These are phyloP conservation scores for Meandrusa payeni DNA, from an alignment of 2,888 invertebrate species.

Conservation along the genomic window DNA sequence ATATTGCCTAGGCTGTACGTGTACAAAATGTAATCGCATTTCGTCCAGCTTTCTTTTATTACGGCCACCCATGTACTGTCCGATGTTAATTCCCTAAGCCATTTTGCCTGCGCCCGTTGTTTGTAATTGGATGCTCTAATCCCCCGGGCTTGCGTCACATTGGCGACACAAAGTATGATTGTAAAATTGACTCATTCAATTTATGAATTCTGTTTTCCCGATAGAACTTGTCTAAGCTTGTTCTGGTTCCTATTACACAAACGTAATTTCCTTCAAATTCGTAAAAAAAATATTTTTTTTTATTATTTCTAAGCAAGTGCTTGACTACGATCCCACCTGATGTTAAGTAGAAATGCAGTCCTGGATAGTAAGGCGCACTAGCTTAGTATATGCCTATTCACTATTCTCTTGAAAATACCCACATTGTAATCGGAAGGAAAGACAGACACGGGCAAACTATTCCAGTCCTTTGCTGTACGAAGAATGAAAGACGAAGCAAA, in stretches of 20 bases:
- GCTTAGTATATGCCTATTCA: too few species aligned
- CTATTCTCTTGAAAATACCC: too few species aligned
- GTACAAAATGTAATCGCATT: constrained; percentile 17
- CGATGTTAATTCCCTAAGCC: constrained; percentile 22
- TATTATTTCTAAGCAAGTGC: too few species aligned
- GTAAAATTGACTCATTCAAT: constrained; percentile 11
- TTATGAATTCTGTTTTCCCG: not conserved
- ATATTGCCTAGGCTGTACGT: not conserved
- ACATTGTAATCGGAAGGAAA: too few species aligned
- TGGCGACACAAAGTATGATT: constrained; percentile 11
- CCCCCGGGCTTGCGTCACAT: constrained; percentile 7
- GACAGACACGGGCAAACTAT: too few species aligned
- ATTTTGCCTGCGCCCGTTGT: constrained; percentile 21
- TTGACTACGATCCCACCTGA: too few species aligned
- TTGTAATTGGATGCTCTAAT: constrained; percentile 24
- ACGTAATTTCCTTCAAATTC: too few species aligned
- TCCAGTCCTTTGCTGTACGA: too few species aligned
- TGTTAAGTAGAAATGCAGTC: too few species aligned
- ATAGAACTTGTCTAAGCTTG: not conserved
- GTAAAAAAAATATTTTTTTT: too few species aligned
- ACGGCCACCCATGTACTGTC: constrained; percentile 18
- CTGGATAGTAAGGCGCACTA: too few species aligned
- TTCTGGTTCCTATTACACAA: not conserved
- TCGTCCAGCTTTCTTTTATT: constrained; percentile 19
- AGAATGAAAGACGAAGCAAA: too few species aligned